Base-by-base conservation (phyloP, 2,113 vertebrate genomes). In the Percopsis transmontana region DNA sequence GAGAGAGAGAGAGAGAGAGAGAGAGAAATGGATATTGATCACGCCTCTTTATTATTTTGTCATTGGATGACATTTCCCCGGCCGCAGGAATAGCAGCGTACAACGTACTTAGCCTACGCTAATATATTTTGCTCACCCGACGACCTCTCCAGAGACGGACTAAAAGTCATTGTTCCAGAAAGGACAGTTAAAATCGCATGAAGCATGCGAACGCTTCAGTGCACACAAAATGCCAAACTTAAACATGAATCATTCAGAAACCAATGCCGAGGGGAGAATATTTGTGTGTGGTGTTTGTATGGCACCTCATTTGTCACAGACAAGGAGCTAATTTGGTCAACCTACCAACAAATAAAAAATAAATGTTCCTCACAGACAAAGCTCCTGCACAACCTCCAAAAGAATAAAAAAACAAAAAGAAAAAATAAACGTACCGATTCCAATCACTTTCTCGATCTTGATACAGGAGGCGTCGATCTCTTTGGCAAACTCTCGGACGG, bases 381-480 rank as follows among this genome's bases (percentile, higher is more conserved):
- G n/a, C 15, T 16, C n/a, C 47, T 9, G 7, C 16, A 19, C 19
- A 9, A 50, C 47, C 21, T 13, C 11, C 20, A 27, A 1, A 9
- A 4, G 18, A 58, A 9, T 2, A 40, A 15, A 11, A 4, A 60
- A 69, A 13, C 0, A 0, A 0, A 11, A 11, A 23, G 8, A 2
- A 5, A 1, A 38, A 27, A 56, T 8, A 18, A 41, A 58, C 5
- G 10, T 10, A 98, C 97, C 97, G 12, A 99, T 95, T 66, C 97
- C 97, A 51, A 99, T 99, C 55, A 98, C 97, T 92, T 98, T 99
- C 91, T 99, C 97, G 19, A 99, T 99, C 90, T 99, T 99, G 85
- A 99, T 98, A 62, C 95, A 99, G 64, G 97, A 98, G 2, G 97
- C 97, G 52, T 98, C 97, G 0, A 99, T 99, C 93, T 99, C 97